These are phyloP conservation scores for Thamnophis elegans DNA, from an alignment of 2,797 vertebrate species.

Conservation along the genomic window DNA sequence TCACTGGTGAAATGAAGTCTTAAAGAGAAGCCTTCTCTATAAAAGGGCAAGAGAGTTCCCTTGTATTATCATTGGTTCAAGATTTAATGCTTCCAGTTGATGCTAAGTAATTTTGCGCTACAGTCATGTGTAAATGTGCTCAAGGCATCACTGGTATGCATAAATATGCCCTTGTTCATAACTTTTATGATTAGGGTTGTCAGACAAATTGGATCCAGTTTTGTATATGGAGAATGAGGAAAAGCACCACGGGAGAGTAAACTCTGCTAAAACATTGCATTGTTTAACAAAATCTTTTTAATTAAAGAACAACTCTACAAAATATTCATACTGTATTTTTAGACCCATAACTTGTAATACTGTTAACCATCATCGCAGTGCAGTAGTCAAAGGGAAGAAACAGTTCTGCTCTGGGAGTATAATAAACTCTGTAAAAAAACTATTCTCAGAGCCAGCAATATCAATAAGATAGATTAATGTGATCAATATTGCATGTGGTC, in stretches of 20 bases:
- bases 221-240: too few relatives aligned
- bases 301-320: neutral
- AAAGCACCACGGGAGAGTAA: neutral
- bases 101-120: slow-evolving; percentile 9
- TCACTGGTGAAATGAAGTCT: slow-evolving; percentile 38
- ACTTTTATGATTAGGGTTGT: neutral
- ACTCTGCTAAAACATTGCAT: neutral
- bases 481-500: neutral
- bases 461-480: neutral
- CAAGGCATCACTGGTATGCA: neutral
- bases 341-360: neutral
- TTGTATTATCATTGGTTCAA: slow-evolving; percentile 29
- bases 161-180: neutral
- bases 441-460: neutral
- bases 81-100: slow-evolving; percentile 38
- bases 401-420: neutral
- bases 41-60: slow-evolving; percentile 23
- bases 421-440: neutral
- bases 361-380: neutral
- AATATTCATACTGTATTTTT: neutral
- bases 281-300: neutral
- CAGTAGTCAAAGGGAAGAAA: neutral
- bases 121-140: neutral
- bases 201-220: neutral
- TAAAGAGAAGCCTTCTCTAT: slow-evolving; percentile 31